A percentile compares a stretch with the other conserved stretches of the same genome.
Evolutionary conservation across 2,797 vertebrate genomes (phyloP).

Genomic region (Cynopterus sphinx): DNA sequence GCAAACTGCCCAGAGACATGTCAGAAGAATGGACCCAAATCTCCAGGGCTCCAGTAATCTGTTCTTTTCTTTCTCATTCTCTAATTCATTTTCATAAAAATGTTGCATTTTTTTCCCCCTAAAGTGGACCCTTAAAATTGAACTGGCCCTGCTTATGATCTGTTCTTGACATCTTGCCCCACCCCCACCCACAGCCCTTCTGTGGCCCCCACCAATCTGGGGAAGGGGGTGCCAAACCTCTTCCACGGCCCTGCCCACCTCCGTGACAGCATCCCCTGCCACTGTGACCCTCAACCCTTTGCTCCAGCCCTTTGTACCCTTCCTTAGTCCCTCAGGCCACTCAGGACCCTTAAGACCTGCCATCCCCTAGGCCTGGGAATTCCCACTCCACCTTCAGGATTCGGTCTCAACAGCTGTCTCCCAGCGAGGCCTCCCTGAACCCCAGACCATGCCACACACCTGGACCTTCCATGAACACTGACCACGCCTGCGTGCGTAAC

Average conservation of each 20-base stretch:
- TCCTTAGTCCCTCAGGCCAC: neutral
- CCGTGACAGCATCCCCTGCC: fast-evolving
- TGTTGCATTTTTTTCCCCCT: neutral
- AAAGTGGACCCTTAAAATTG: neutral
- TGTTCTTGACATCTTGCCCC: neutral
- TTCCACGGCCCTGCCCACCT: neutral
- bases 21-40: neutral
- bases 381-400: neutral
- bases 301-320: neutral
- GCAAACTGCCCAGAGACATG: neutral
- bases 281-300: neutral
- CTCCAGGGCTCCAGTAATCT: neutral
- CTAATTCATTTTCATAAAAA: neutral
- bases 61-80: neutral
- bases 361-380: neutral
- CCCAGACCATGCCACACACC: neutral
- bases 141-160: too few species aligned
- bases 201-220: neutral
- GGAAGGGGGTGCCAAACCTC: neutral
- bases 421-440: neutral
- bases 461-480: neutral
- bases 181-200: neutral
- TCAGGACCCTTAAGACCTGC: neutral
- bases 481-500: too few species aligned
- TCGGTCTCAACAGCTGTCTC: neutral